Evolutionary conservation across 23 tunicate genomes (phyloP), one percentile per base, ranked within the genome.

Genomic region (Corella eumyota): DNA sequence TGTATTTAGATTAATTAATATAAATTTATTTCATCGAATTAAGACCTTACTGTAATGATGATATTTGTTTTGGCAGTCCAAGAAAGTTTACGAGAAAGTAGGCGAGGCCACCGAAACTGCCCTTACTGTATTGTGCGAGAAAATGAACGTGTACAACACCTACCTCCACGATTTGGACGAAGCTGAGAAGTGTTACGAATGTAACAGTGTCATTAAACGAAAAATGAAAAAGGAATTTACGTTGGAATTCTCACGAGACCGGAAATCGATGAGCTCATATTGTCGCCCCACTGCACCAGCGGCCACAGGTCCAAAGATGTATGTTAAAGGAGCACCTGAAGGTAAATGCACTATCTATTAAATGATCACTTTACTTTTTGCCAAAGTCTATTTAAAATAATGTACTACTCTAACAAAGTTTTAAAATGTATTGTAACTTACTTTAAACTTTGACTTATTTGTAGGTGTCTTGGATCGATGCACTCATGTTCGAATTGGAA

Each of bases 21-120:
- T n/a, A n/a, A n/a, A n/a, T n/a, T n/a, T n/a, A n/a, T n/a, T n/a
- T n/a, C n/a, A n/a, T n/a, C n/a, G n/a, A n/a, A n/a, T 7, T 51
- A 7, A 11, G 21, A 9, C 22, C 5, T 51, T 19, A 51, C 6
- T n/a, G n/a, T n/a, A n/a, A n/a, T n/a, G n/a, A n/a, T n/a, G n/a
- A n/a, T n/a, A 11, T 11, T 40, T 40, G 48, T 15, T n/a, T n/a
- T 60, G 19, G 19, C 66, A 79, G 88, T 55, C 60, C 60, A 93
- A 93, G 63, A 90, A 81, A 6, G 59, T 84, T 23, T 93, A 93
- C 67, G 99, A 93, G 49, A 93, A 93, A 68, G 99, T 93, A 33
- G 99, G 99, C 4, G 99, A 93, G 78, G 99, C 99, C 19, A 93
- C 99, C 0, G 99, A 93, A 69, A 93, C 99, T 24, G 99, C 99